These are phyloP conservation scores for Ferrisia virgata DNA, from an alignment of 2,888 invertebrate species.

Conservation along the genomic window DNA sequence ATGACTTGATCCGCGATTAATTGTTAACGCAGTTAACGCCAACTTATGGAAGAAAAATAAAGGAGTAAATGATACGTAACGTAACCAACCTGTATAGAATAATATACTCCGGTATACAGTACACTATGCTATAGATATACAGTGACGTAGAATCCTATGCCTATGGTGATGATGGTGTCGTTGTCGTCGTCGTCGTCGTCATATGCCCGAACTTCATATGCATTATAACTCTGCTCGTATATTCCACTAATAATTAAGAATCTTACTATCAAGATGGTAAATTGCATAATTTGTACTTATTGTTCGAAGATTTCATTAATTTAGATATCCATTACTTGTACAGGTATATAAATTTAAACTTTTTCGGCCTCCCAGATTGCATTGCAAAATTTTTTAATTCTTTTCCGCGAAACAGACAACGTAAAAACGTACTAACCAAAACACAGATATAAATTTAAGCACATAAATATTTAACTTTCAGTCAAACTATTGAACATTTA, in stretches of 20 bases:
- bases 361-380: too few relatives aligned
- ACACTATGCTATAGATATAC: background rate
- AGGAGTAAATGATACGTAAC: conserved; percentile 46
- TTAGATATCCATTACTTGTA: too few relatives aligned
- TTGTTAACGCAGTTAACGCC: conserved; percentile 26
- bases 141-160: background rate
- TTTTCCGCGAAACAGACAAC: background rate
- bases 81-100: conserved; percentile 31
- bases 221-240: too few relatives aligned
- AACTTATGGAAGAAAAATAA: conserved; percentile 38
- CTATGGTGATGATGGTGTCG: too few relatives aligned
- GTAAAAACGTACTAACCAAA: background rate
- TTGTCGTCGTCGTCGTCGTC: too few relatives aligned
- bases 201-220: too few relatives aligned
- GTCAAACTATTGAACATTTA: background rate
- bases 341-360: too few relatives aligned
- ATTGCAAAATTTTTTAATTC: background rate
- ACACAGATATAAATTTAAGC: background rate
- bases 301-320: too few relatives aligned
- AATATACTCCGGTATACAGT: background rate
- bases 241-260: too few relatives aligned
- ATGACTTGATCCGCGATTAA: conserved; percentile 44
- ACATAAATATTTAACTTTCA: background rate
- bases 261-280: too few relatives aligned
- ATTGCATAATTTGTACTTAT: too few relatives aligned